Base-by-base conservation (phyloP, 2,113 vertebrate genomes). In the Felis chaus region DNA sequence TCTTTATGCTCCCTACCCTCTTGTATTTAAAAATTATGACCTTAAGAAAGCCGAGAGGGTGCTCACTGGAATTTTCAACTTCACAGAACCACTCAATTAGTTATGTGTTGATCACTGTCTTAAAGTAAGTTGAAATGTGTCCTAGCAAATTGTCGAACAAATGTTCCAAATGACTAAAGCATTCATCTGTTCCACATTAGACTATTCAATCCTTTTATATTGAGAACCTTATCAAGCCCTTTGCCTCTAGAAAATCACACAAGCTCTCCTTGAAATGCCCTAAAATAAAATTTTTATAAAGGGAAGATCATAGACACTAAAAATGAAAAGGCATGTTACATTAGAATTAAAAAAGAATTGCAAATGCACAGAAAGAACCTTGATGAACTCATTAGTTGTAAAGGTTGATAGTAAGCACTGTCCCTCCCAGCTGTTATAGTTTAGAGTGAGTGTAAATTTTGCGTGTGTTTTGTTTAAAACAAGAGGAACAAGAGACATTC, bases 201-300 rank as follows among this genome's bases (percentile, higher is more conserved):
- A 61, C 53, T 84, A 29, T 31, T 83, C 10, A 90, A 41, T 82
- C 10, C n/a, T 86, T 81, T 65, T 36, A 82, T 86, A 27, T 19
- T 33, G 61, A 92, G 31, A 21, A 82, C 36, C 12, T 83, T 65
- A 92, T 89, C 29, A 85, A 94, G 61, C 39, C 3, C 33, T 85
- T 69, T 89, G 33, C 33, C 8, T 68, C 6, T 80, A 91, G 85
- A 83, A 96, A 91, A 63, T 83, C 45, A 68, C 8, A 16, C 15
- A 73, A 61, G 27, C 9, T 83, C 18, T 74, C 87, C 55, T 88
- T 68, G 29, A 93, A 93, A 45, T 83, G n/a, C 39, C 89, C 27
- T 93, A 73, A 96, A 95, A 63, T 97, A 61, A 78, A 88, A 27
- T 33, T 91, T 95, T 93, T 91, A 80, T 79, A 63, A 90, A 87